Evolutionary conservation across 2,888 invertebrate species (phyloP).

Genomic region (Notodonta ziczac): DNA sequence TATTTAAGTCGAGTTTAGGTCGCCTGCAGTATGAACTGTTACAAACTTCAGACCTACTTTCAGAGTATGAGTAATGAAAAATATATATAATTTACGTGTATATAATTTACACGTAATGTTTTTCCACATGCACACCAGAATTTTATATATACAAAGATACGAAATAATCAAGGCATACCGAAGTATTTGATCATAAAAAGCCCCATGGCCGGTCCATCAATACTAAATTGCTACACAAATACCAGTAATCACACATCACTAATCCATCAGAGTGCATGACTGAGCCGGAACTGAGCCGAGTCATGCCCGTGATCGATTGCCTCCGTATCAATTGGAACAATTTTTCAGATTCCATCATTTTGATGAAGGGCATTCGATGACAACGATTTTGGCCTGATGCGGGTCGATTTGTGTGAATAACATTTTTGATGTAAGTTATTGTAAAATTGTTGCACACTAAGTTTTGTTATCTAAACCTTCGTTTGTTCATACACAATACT

Average conservation of each 20-base stretch:
- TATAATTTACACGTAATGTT: too few relatives aligned
- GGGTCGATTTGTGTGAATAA: neutral
- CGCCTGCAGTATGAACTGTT: too few relatives aligned
- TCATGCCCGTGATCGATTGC: conserved; percentile 32
- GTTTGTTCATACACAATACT: too few relatives aligned
- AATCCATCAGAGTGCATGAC: conserved; percentile 28
- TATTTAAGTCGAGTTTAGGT: too few relatives aligned
- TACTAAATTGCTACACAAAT: conserved; percentile 26
- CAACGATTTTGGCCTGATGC: conserved; percentile 12
- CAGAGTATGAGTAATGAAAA: too few relatives aligned
- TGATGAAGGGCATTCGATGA: conserved; percentile 28
- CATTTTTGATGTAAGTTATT: too few relatives aligned
- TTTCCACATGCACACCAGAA: too few relatives aligned
- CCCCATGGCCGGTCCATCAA: conserved; percentile 2
- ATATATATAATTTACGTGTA: too few relatives aligned
- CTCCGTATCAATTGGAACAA: conserved; percentile 19
- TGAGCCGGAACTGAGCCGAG: conserved; percentile 21
- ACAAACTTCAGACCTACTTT: too few relatives aligned
- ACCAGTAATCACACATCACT: conserved; percentile 28
- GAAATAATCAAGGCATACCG: conserved; percentile 4
- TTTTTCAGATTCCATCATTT: conserved; percentile 29
- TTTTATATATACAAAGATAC: too few relatives aligned
- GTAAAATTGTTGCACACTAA: too few relatives aligned
- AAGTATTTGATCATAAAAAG: conserved; percentile 4
- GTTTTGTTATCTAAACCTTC: too few relatives aligned